Base-by-base conservation (phyloP, 2,797 vertebrate species). In the Spheniscus humboldti region DNA sequence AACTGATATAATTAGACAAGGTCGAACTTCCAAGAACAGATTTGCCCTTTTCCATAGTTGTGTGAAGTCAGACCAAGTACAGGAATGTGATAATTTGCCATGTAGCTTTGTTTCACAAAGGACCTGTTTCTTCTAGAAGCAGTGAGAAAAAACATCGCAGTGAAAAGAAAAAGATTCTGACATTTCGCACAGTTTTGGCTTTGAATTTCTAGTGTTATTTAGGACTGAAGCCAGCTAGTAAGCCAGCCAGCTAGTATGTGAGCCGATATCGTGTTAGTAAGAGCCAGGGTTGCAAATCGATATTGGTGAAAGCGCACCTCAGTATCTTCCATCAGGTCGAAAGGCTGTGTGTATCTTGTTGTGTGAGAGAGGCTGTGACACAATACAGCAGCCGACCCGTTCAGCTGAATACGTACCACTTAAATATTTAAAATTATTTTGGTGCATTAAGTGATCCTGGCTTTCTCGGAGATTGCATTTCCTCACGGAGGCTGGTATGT, bases 1-100 rank as follows among this genome's bases (percentile, higher is more conserved):
- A 94, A 30, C 48, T 15, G 67, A 53, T 97, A 90, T 81, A 94
- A 96, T 97, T 97, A 97, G 94, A 95, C 18, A 33, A 62, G 86
- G 75, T 50, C 13, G 0, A 95, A 83, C 92, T 96, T 93, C 63
- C 88, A 90, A 92, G 77, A 80, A 30, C 55, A 73, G 60, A 81
- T 76, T 91, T 79, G 72, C 53, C 60, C 67, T 86, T 94, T 83
- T 19, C 39, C 77, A 67, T 78, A 83, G 62, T 19, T 89, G 47
- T 41, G 45, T 41, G 55, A 90, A 94, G 48, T 33, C 37, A 91
- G 63, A 55, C 33, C 43, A 18, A 17, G 57, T 48, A 19, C 9
- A 43, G 35, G 62, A 83, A 60, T 50, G 74, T 5, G 15, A 10
- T 87, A 66, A 17, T 66, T 93, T 92, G 53, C 76, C 9, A 3